Evolutionary conservation across 2,113 vertebrate species (phyloP).

Genomic region (Mus musculus): DNA sequence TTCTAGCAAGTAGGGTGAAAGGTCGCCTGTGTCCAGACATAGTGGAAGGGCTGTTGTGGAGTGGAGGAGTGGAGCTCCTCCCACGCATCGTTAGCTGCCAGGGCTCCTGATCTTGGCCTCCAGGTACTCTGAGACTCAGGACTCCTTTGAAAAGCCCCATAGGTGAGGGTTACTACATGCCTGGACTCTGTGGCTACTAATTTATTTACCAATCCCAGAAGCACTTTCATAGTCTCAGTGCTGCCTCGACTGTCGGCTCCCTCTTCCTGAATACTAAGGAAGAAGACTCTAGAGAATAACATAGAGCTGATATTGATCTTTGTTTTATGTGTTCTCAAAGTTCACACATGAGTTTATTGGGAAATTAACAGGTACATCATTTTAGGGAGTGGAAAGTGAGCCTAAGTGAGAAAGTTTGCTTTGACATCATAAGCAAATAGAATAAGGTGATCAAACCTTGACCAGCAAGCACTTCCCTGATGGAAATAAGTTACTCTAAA

Average conservation of each 20-base stretch:
- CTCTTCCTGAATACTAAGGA: background rate
- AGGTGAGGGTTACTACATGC: background rate
- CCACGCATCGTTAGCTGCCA: background rate
- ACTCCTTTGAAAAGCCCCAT: background rate
- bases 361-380: conserved; percentile 78
- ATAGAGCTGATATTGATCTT: conserved; percentile 51
- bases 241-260: background rate
- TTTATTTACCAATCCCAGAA: too few species aligned
- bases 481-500: conserved; percentile 84
- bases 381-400: conserved; percentile 66
- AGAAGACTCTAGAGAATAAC: background rate
- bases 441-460: conserved; percentile 51
- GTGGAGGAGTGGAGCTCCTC: background rate
- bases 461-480: conserved; percentile 37
- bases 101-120: background rate
- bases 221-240: background rate
- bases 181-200: background rate
- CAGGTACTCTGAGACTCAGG: background rate
- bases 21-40: background rate
- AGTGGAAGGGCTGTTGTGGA: background rate
- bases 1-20: background rate
- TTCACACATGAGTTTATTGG: conserved; percentile 84
- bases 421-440: background rate
- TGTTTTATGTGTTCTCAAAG: conserved; percentile 58
- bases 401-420: conserved; percentile 30